Percentiles rank a stretch among this genome's conserved stretches.
These are phyloP conservation scores for Adrianichthys oophorus DNA, from an alignment of 2,797 vertebrate genomes.

Conservation along the genomic window DNA sequence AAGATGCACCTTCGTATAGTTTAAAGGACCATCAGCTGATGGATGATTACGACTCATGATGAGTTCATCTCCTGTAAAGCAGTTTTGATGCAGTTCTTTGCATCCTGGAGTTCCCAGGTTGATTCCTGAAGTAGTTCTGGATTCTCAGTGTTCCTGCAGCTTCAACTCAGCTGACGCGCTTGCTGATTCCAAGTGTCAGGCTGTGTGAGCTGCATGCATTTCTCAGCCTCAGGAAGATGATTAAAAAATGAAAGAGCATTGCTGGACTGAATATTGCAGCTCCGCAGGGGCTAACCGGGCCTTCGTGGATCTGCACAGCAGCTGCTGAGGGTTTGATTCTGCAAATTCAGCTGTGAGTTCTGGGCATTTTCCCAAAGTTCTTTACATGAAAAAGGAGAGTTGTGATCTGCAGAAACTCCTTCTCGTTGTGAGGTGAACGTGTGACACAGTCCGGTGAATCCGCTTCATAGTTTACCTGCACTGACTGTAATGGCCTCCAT, in stretches of 20 bases:
- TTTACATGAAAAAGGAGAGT: too few species aligned
- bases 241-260: constrained; percentile 67
- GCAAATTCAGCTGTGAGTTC: constrained; percentile 3
- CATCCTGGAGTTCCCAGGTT: background rate
- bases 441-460: too few species aligned
- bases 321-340: constrained; percentile 25
- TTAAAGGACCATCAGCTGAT: too few species aligned
- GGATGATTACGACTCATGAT: too few species aligned
- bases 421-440: too few species aligned
- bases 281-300: constrained; percentile 36
- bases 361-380: constrained; percentile 22
- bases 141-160: constrained; percentile 21
- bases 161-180: constrained; percentile 18
- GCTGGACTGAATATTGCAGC: constrained; percentile 65
- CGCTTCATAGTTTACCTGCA: constrained; percentile 79
- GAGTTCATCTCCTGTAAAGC: too few species aligned
- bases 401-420: background rate
- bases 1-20: too few species aligned
- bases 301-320: constrained; percentile 16
- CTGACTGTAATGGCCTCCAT: constrained; percentile 99
- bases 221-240: constrained; percentile 47
- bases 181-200: constrained; percentile 62
- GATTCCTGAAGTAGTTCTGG: background rate
- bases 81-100: too few species aligned
- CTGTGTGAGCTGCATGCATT: constrained; percentile 51